A percentile compares a stretch with the other conserved stretches of the same genome.
Evolutionary conservation across 2,888 invertebrate genomes (phyloP).

Genomic region (Hyposoter dolosus): DNA sequence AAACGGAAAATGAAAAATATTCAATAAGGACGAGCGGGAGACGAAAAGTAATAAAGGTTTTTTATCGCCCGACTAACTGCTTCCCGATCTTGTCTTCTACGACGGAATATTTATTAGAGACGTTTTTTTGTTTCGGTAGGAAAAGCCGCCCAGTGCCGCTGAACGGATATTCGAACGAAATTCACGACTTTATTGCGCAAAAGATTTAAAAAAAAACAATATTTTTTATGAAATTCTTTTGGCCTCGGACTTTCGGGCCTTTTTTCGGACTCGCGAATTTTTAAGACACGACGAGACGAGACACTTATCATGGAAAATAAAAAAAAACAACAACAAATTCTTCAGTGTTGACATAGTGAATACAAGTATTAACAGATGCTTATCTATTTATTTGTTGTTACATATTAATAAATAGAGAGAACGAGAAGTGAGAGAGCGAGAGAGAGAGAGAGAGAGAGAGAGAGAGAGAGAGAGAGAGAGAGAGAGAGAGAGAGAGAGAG

Average conservation of each 20-base stretch:
- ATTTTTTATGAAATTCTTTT: conserved; percentile 40
- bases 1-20: conserved; percentile 4
- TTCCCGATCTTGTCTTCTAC: conserved; percentile 81
- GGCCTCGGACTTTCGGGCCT: neutral
- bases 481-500: conserved; percentile 71
- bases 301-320: conserved; percentile 64
- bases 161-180: conserved; percentile 64
- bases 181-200: neutral
- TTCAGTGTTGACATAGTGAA: conserved; percentile 82
- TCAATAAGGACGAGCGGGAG: conserved; percentile 18
- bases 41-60: conserved; percentile 71
- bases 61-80: conserved; percentile 75
- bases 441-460: conserved; percentile 75
- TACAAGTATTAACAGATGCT: conserved; percentile 82
- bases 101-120: conserved; percentile 78
- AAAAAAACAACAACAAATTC: conserved; percentile 74
- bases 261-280: conserved; percentile 14
- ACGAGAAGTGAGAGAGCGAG: conserved; percentile 71
- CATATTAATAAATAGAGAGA: conserved; percentile 81
- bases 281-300: conserved; percentile 57
- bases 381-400: conserved; percentile 84
- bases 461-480: conserved; percentile 73
- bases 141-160: conserved; percentile 72
- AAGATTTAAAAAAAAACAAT: neutral
- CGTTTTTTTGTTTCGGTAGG: conserved; percentile 68